Evolutionary conservation across 2,113 vertebrate species (phyloP).

Genomic region (Misgurnus anguillicaudatus): DNA sequence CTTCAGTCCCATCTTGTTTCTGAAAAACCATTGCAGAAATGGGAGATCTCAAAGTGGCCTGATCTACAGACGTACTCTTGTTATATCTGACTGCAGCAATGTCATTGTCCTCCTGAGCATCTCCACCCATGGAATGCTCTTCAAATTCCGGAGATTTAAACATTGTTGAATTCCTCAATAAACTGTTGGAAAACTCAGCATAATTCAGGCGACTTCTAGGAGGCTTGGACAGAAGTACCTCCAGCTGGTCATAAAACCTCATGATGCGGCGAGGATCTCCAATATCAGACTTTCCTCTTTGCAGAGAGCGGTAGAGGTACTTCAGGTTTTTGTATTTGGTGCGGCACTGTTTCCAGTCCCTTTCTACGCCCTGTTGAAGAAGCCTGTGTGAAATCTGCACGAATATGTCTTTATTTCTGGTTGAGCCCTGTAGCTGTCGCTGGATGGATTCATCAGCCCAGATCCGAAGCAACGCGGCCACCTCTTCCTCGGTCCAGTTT

Average conservation of each 20-base stretch:
- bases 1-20: slow-evolving; percentile 13
- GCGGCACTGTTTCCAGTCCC: slow-evolving; percentile 88
- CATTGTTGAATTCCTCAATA: slow-evolving; percentile 38
- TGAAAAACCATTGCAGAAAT: slow-evolving; percentile 7
- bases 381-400: slow-evolving; percentile 83
- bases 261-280: slow-evolving; percentile 77
- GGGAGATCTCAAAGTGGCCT: slow-evolving; percentile 38
- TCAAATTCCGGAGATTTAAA: slow-evolving; percentile 39
- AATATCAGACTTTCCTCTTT: slow-evolving; percentile 76
- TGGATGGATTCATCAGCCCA: slow-evolving; percentile 84
- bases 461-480: slow-evolving; percentile 79
- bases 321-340: slow-evolving; percentile 91
- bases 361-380: slow-evolving; percentile 81
- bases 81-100: slow-evolving; percentile 34
- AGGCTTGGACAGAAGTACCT: slow-evolving; percentile 76
- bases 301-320: slow-evolving; percentile 83
- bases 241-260: slow-evolving; percentile 86
- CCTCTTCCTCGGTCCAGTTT: slow-evolving; percentile 87
- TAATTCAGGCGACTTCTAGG: slow-evolving; percentile 37
- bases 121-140: slow-evolving; percentile 43
- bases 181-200: neutral
- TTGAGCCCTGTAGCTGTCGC: slow-evolving; percentile 83
- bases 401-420: slow-evolving; percentile 87
- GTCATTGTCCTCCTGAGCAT: slow-evolving; percentile 27
- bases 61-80: slow-evolving; percentile 15